phyloP scores from a whole-genome alignment of 2,888 invertebrate species.

The Sympetrum striolatum region DNA sequence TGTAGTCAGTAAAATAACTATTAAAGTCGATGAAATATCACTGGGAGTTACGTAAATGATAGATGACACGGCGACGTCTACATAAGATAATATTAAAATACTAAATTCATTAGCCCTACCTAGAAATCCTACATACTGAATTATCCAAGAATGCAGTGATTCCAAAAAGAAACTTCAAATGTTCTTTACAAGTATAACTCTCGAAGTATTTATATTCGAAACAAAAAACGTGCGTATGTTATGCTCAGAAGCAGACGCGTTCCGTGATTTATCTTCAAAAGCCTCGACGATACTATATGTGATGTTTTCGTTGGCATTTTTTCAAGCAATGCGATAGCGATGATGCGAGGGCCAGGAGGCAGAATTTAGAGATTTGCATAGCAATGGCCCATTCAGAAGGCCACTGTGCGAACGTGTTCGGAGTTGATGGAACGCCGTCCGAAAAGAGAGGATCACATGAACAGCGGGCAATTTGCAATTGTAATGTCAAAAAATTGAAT shows the following conservation, averaged over 20 bases:
- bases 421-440: neutral
- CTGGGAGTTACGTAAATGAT: no score
- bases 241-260: neutral
- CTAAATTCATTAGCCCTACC: no score
- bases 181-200: no score
- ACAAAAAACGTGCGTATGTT: neutral
- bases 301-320: neutral
- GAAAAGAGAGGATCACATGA: neutral
- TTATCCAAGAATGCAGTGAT: no score
- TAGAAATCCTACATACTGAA: no score
- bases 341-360: neutral
- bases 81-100: no score
- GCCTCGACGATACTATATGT: neutral
- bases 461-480: neutral
- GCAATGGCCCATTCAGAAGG: neutral
- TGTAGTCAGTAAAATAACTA: no score
- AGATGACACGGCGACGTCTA: no score
- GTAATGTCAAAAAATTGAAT: neutral
- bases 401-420: neutral
- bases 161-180: no score
- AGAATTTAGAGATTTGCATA: neutral
- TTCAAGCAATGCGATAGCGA: neutral
- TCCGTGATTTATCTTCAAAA: neutral
- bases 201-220: no score
- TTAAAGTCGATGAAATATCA: no score